These are phyloP conservation scores for Standfussiana lucernea DNA, from an alignment of 2,888 invertebrate species.

Conservation along the genomic window DNA sequence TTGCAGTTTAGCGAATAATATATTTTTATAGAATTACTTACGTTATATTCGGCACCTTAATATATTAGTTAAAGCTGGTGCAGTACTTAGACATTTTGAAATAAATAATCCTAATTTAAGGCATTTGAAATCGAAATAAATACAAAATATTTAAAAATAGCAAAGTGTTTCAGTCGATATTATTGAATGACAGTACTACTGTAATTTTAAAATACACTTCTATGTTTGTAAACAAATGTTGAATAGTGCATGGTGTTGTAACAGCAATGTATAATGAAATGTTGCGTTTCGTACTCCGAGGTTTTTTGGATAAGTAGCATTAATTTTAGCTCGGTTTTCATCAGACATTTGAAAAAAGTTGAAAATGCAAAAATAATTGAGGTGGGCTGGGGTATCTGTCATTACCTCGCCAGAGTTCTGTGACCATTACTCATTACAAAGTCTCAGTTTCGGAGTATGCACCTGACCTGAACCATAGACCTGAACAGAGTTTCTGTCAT, in stretches of 20 bases:
- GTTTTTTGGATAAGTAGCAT: constrained; percentile 9
- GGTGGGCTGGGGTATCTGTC: neutral
- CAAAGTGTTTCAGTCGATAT: constrained; percentile 50
- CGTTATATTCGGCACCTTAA: neutral
- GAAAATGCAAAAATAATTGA: neutral
- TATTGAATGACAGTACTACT: constrained; percentile 17
- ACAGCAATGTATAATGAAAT: constrained; percentile 58
- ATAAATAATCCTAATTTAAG: constrained; percentile 8
- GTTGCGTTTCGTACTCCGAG: constrained; percentile 31
- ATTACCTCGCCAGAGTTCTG: neutral
- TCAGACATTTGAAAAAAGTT: neutral
- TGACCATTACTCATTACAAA: neutral
- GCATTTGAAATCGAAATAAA: constrained; percentile 17
- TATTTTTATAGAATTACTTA: constrained; percentile 19
- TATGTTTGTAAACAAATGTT: constrained; percentile 36
- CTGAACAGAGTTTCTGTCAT: neutral
- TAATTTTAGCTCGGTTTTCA: neutral
- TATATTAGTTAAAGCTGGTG: constrained; percentile 18
- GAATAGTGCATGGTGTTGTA: constrained; percentile 4
- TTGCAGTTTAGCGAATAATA: constrained; percentile 14
- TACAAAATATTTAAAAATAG: constrained; percentile 32
- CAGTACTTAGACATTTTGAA: constrained; percentile 7
- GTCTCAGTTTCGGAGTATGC: neutral
- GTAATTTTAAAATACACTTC: constrained; percentile 35
- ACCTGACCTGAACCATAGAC: too few relatives aligned